phyloP scores from a whole-genome alignment of 2,888 invertebrate species.

The Drosophila maculinotata region DNA sequence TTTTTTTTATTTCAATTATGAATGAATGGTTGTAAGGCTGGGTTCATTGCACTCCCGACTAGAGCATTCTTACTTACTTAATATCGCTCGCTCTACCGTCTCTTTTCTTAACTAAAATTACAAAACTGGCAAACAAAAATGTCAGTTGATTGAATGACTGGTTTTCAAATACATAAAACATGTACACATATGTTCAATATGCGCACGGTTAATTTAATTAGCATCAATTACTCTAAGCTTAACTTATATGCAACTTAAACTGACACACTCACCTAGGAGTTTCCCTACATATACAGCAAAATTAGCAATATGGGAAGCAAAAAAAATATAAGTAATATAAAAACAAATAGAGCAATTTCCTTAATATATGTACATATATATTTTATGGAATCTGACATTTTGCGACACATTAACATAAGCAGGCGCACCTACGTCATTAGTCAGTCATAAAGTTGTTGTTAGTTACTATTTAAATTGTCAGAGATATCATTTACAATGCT shows the following conservation, averaged over 20 bases:
- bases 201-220: no score
- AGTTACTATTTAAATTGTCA: constrained; percentile 16
- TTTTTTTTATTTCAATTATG: no score
- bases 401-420: constrained; percentile 1
- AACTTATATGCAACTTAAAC: neutral
- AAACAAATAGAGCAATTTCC: constrained; percentile 12
- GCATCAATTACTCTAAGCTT: no score
- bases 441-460: constrained; percentile 14
- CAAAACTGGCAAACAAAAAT: neutral
- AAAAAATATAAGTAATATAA: constrained; percentile 12
- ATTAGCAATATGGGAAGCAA: constrained; percentile 27
- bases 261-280: constrained; percentile 31
- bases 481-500: constrained; percentile 31
- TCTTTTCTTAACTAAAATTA: no score
- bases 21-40: no score
- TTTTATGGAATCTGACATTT: neutral
- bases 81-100: no score
- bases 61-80: no score
- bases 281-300: constrained; percentile 39
- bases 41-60: no score
- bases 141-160: neutral
- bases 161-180: neutral
- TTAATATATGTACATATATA: neutral
- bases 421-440: constrained; percentile 48
- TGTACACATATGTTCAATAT: neutral